phyloP scores from a whole-genome alignment of 2,797 vertebrate genomes.

The Paratrypauchen microcephalus region DNA sequence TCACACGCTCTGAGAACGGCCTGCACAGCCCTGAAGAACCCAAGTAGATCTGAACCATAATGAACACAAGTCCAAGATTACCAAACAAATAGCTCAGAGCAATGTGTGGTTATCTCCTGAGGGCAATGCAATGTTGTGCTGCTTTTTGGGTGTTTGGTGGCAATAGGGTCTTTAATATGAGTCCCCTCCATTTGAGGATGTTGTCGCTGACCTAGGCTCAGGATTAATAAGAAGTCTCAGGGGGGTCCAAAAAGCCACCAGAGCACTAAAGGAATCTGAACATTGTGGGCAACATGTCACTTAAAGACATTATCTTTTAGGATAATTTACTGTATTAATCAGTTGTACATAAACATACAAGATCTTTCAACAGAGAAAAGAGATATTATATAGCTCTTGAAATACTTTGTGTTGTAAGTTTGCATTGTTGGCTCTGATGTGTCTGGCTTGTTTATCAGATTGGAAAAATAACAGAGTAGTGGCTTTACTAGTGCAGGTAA shows the following conservation, averaged over 20 bases:
- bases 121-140: conserved; percentile 8
- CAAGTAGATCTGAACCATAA: conserved; percentile 66
- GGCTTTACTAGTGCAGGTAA: conserved; percentile 12
- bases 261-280: conserved; percentile 45
- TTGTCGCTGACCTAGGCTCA: conserved; percentile 36
- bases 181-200: conserved; percentile 33
- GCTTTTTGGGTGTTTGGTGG: conserved; percentile 17
- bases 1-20: conserved; percentile 73
- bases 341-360: conserved; percentile 37
- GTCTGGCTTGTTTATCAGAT: conserved; percentile 47
- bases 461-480: conserved; percentile 23
- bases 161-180: conserved; percentile 6
- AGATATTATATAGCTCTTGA: conserved; percentile 31
- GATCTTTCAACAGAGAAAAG: conserved; percentile 15
- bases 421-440: conserved; percentile 19
- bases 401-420: conserved; percentile 44
- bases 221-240: conserved; percentile 59
- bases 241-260: conserved; percentile 60
- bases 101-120: conserved; percentile 7
- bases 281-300: conserved; percentile 43
- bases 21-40: conserved; percentile 82
- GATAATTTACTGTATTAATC: conserved; percentile 29
- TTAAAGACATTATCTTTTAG: conserved; percentile 35
- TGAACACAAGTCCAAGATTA: conserved; percentile 16
- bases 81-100: not conserved